Percentiles rank a stretch among this genome's conserved stretches.
These are phyloP conservation scores for Pseudopipra pipra DNA, from an alignment of 2,113 vertebrate species.

Conservation along the genomic window DNA sequence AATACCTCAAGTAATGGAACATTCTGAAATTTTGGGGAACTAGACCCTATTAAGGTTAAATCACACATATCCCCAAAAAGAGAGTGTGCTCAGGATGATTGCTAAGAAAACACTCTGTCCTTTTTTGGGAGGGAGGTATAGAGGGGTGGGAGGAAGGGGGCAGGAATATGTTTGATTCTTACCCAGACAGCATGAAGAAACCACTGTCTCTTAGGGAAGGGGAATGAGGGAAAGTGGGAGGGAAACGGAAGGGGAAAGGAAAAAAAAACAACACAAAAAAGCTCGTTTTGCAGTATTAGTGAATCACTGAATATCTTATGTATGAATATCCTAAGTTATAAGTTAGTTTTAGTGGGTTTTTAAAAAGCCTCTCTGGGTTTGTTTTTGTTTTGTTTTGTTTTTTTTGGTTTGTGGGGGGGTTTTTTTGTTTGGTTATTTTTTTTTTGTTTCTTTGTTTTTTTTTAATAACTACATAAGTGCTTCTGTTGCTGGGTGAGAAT, in stretches of 20 bases:
- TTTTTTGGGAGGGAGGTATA: neutral
- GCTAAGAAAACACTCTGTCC: conserved; percentile 40
- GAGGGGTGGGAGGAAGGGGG: neutral
- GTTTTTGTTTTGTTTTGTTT: neutral
- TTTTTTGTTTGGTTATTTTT: neutral
- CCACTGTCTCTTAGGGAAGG: conserved; percentile 63
- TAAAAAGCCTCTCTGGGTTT: conserved; percentile 51
- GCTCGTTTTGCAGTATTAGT: conserved; percentile 78
- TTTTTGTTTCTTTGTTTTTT: neutral
- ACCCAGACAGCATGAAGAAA: conserved; percentile 71
- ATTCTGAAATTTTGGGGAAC: conserved; percentile 12
- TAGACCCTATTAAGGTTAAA: neutral
- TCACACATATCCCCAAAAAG: neutral
- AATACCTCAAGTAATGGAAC: conserved; percentile 69
- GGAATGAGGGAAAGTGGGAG: neutral
- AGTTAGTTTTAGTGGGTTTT: conserved; percentile 72
- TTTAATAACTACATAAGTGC: conserved; percentile 72
- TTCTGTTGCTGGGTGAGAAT: conserved; percentile 80
- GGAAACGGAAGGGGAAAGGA: neutral
- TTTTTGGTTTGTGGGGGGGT: too few relatives aligned
- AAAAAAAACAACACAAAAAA: neutral
- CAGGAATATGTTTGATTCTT: conserved; percentile 34
- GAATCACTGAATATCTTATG: conserved; percentile 75
- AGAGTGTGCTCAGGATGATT: conserved; percentile 63
- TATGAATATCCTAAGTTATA: conserved; percentile 74